These are phyloP conservation scores for Oithona nana DNA, from an alignment of 2,888 invertebrate genomes.

Conservation along the genomic window DNA sequence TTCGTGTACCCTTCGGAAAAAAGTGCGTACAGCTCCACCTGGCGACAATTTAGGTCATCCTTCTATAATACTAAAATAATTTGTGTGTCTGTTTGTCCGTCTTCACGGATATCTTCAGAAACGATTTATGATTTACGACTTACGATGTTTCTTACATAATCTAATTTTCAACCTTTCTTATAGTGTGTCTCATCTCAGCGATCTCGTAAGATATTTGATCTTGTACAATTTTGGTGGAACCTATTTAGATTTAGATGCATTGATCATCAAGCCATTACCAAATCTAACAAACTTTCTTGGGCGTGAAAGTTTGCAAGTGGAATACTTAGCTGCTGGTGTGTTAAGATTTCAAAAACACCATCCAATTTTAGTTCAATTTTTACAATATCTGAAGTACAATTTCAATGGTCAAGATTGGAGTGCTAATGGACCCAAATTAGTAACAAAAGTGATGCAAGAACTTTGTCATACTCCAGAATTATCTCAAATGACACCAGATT, in stretches of 20 bases:
- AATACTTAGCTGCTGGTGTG: neutral
- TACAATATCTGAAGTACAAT: neutral
- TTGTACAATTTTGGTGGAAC: neutral
- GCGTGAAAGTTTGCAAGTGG: neutral
- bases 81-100: no score
- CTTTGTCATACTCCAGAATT: neutral
- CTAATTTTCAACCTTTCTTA: no score
- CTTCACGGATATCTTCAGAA: no score
- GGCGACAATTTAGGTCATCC: no score
- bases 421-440: neutral
- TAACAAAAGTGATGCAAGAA: neutral
- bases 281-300: neutral
- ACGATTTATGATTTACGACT: no score
- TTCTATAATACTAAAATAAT: no score
- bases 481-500: neutral
- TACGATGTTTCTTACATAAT: no score
- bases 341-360: neutral
- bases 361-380: neutral
- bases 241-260: neutral
- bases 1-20: no score
- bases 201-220: neutral
- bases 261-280: neutral
- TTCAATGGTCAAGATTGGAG: neutral
- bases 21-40: no score
- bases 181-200: neutral